These are phyloP conservation scores for Epizoanthus scotinus DNA, from an alignment of 92 coral and sea anemone species.

Conservation along the genomic window DNA sequence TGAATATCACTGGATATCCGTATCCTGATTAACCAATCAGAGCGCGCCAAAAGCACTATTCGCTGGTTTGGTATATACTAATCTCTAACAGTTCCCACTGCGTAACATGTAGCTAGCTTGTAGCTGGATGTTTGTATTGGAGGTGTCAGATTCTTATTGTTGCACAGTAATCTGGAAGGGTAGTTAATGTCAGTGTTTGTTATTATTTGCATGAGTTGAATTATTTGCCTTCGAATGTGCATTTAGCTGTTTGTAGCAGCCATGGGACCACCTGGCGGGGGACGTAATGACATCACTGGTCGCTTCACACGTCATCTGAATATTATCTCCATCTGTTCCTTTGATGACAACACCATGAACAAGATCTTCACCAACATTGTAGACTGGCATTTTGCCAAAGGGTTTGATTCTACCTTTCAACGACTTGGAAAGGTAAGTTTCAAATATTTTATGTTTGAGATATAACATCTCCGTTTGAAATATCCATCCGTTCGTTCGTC, in stretches of 20 bases:
- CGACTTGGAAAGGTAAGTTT: constrained; percentile 91
- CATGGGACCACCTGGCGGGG: constrained; percentile 99
- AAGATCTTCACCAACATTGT: constrained; percentile 95
- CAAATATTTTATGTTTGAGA: neutral
- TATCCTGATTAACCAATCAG: no score
- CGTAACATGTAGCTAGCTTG: no score
- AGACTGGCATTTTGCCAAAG: constrained; percentile 99
- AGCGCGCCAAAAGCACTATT: no score
- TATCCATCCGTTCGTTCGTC: no score
- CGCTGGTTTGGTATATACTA: no score
- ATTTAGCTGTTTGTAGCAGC: constrained; percentile 92
- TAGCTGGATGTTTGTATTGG: no score
- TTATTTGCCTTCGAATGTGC: constrained; percentile 1
- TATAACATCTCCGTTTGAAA: neutral
- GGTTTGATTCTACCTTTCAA: constrained; percentile 90
- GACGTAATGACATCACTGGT: constrained; percentile 93
- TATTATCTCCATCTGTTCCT: constrained; percentile 94
- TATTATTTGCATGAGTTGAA: neutral
- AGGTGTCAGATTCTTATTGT: no score
- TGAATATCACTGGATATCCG: no score
- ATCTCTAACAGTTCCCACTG: no score
- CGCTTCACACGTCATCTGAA: constrained; percentile 96
- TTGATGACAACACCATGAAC: constrained; percentile 97
- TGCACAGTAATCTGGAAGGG: no score
- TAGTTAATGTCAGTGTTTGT: no score